Evolutionary conservation across 2,113 vertebrate species (phyloP).

Genomic region (Indri indri): DNA sequence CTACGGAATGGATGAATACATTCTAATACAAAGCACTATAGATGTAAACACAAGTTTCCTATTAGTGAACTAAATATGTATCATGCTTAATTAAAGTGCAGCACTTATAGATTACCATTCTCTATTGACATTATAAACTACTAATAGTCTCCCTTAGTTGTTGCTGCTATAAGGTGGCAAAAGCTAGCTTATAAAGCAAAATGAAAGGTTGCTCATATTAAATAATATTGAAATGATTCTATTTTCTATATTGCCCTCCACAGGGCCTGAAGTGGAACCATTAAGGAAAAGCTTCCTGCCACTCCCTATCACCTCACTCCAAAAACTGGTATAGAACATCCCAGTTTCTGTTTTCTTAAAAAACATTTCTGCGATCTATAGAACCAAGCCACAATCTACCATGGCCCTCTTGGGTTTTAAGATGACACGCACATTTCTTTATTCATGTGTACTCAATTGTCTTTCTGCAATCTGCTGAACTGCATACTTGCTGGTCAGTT

Average conservation of each 20-base stretch:
- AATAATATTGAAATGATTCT: slow-evolving; percentile 19
- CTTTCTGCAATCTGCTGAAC: slow-evolving; percentile 45
- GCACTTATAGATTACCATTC: not conserved
- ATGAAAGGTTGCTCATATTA: not conserved
- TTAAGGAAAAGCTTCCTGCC: not conserved
- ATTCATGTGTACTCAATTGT: slow-evolving; percentile 46
- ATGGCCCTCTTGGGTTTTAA: not conserved
- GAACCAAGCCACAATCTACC: slow-evolving; percentile 14
- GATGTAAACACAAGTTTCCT: not conserved
- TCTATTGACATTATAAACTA: not conserved
- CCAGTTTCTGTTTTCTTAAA: not conserved
- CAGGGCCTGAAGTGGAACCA: not conserved
- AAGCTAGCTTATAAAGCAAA: slow-evolving; percentile 10
- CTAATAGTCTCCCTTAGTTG: not conserved
- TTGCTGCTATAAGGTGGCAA: not conserved
- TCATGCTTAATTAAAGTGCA: slow-evolving; percentile 25
- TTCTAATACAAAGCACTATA: not conserved
- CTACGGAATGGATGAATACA: not conserved
- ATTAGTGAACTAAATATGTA: not conserved
- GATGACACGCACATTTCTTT: slow-evolving; percentile 57
- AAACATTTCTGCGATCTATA: not conserved
- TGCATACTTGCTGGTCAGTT: slow-evolving; percentile 71
- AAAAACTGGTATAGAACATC: not conserved
- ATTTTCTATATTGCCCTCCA: not conserved
- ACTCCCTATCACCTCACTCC: not conserved